Evolutionary conservation across 2,113 vertebrate genomes (phyloP), one percentile per base, ranked within the genome.

Genomic region (Chaenogobius annularis): DNA sequence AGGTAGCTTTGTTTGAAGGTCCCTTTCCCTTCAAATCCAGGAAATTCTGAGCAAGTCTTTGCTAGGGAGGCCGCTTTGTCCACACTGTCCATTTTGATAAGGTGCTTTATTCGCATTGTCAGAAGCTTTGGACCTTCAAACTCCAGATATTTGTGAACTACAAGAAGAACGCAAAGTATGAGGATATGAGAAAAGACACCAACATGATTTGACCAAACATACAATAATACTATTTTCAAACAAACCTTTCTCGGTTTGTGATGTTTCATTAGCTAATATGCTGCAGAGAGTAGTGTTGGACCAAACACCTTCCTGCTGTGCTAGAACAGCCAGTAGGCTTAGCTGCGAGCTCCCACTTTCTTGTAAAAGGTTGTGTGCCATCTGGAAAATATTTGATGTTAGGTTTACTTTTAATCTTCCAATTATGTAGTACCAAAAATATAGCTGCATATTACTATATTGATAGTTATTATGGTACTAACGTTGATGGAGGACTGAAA

Each of bases 1-100:
- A 99, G 91, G 92, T 98, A 98, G 67, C 94, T 97, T 90, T 98
- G 97, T 87, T 96, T 97, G 91, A 99, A 99, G 93, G 95, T 97
- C 88, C 96, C 95, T 93, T 97, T 97, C 85, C 91, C 92, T 92
- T 95, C 94, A 93, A 97, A 96, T 89, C 96, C 97, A 74, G 95
- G 95, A 88, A 97, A 96, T 82, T 98, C 96, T 73, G 96, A 95
- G 90, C 97, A 99, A 66, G 95, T 87, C 90, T 98, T 99, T 81
- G 97, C 96, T 76, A 99, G 93, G 68, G 93, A 84, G 78, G 97
- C 96, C 83, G 98, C 98, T 92, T 96, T 94, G 0, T 91, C 94
- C 86, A 95, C 89, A 77, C 94, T 94, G 87, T 95, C 95, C 86
- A 94, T 87, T 96, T 99, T 99, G 86, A 99, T 96, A 73, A 99